Evolutionary conservation across 1,140 invertebrate genomes (phyloP), one percentile per base, ranked within the genome.

Genomic region (Nomia melanderi): DNA sequence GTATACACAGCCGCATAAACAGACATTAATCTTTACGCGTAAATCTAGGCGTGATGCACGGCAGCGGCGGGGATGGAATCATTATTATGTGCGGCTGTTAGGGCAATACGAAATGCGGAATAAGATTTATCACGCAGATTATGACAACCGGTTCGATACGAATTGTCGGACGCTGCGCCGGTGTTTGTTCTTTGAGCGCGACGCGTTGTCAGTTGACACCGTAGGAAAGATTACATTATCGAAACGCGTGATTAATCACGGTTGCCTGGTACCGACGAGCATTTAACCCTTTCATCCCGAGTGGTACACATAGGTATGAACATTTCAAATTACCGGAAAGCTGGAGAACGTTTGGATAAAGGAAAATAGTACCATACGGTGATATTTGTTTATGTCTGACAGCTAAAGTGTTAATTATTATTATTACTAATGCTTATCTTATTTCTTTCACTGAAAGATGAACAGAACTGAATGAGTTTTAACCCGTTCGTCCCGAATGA

Each of bases 11-110:
- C 36, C 44, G 50, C 7, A 17, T 36, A 76, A 79, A 71, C 56
- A 57, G 14, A 31, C 66, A 76, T 85, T 84, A 84, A 85, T 81
- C 77, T 75, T 69, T 50, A 5, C 50, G 60, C 29, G 74, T 83
- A 81, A 81, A 85, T 77, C 63, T 72, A 71, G 31, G 64, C 50
- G 78, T 81, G 78, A 81, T 63, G 41, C 41, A 78, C 47, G 62
- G 53, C 41, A 33, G 14, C 41, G 25, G 23, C 54, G 53, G 66
- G 78, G 81, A 73, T 84, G 78, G 62, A 84, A 81, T 77, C 70
- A 77, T 69, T 50, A 71, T 79, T 72, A 63, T 60, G 47, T 36
- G 56, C 56, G 20, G n/a, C 33, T 9, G 53, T 12, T 41, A 7
- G 31, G 14, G n/a, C 47, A 33, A 56, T 36, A 41, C 63, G 63